phyloP scores from a whole-genome alignment of 2,797 vertebrate genomes.

The Urocyon cinereoargenteus region DNA sequence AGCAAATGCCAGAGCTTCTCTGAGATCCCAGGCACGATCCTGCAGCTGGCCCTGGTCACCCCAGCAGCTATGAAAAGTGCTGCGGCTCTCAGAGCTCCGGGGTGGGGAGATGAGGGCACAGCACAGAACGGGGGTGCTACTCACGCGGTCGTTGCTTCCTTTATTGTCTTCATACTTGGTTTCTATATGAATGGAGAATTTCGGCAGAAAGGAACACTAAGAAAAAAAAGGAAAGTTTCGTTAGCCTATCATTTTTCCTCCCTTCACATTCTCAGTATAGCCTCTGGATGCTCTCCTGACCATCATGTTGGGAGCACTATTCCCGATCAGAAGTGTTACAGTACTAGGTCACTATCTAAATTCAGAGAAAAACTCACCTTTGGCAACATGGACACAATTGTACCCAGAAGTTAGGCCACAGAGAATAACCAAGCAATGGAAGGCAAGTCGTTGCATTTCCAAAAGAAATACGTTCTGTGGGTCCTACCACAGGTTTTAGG shows the following conservation, averaged over 20 bases:
- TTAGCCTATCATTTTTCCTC: background rate
- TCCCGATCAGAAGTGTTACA: background rate
- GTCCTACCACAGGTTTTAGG: background rate
- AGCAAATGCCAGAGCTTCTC: background rate
- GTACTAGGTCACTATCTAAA: background rate
- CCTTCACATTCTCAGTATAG: background rate
- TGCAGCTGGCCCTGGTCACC: background rate
- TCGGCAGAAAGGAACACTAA: constrained; percentile 97
- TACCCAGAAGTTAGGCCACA: background rate
- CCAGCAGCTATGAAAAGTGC: accelerated
- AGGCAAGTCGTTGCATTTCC: background rate
- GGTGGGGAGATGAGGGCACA: background rate
- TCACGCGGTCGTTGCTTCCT: constrained; percentile 95
- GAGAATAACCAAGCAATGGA: background rate
- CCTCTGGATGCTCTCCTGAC: background rate
- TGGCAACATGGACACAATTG: background rate
- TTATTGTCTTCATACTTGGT: constrained; percentile 96
- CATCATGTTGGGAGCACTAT: background rate
- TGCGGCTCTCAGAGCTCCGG: background rate
- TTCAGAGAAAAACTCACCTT: background rate
- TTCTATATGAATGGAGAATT: constrained; percentile 98
- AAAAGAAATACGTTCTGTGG: background rate
- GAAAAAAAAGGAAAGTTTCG: constrained; percentile 78
- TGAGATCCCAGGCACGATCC: background rate
- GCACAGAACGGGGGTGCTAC: constrained; percentile 78